These are phyloP conservation scores for Echinometra lucunter DNA, from an alignment of 53 echinoderm and acorn worm species.

Conservation along the genomic window DNA sequence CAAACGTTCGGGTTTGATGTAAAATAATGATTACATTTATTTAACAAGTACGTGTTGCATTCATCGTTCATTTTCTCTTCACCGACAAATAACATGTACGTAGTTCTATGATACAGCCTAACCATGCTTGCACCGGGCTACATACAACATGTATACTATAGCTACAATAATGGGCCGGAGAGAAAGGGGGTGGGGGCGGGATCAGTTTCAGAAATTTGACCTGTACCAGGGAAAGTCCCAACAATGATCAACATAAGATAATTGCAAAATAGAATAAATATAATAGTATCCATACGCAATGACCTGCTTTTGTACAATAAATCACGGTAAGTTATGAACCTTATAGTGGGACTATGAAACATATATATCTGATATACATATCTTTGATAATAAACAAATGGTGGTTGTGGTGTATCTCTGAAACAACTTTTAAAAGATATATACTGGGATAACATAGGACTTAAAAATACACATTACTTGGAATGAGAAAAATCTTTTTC, in stretches of 20 bases:
- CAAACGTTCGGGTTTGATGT: slow-evolving; percentile 55
- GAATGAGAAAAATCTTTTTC: background rate
- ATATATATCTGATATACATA: background rate
- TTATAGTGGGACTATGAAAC: background rate
- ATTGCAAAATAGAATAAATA: slow-evolving; percentile 25
- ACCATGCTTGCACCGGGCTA: slow-evolving; percentile 43
- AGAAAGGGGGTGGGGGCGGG: background rate
- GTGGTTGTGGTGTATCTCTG: background rate
- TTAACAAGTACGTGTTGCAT: slow-evolving; percentile 58
- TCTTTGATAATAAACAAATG: background rate
- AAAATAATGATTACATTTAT: slow-evolving; percentile 70
- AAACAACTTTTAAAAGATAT: background rate
- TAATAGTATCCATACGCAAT: background rate
- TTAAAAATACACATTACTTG: background rate
- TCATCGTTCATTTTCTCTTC: background rate
- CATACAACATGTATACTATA: background rate
- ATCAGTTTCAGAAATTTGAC: slow-evolving; percentile 25
- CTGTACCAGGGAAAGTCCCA: background rate
- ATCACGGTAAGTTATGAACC: background rate
- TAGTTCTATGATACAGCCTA: slow-evolving; percentile 21
- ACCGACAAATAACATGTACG: slow-evolving; percentile 22
- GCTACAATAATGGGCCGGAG: background rate
- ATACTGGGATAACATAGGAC: background rate
- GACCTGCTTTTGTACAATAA: background rate
- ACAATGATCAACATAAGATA: background rate